phyloP scores from a whole-genome alignment of 2,888 invertebrate genomes.

The Coelinius sp. region DNA sequence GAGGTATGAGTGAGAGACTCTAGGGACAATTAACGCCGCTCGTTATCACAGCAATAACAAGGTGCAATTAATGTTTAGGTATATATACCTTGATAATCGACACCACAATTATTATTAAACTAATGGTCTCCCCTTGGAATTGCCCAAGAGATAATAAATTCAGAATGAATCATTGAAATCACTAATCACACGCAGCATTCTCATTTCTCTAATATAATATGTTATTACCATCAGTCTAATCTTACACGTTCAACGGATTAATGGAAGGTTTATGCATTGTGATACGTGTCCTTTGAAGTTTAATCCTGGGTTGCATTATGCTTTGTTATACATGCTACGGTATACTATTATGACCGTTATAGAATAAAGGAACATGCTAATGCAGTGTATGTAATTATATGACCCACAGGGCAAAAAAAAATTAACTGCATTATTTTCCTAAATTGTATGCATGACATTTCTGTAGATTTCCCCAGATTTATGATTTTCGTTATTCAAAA shows the following conservation, averaged over 20 bases:
- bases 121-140: no score
- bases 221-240: neutral
- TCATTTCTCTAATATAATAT: neutral
- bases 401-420: no score
- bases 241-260: neutral
- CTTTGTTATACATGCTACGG: neutral
- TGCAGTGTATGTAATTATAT: no score
- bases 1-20: slow-evolving; percentile 2
- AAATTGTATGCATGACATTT: no score
- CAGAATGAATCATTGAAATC: neutral
- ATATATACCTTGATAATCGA: neutral
- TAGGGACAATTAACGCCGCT: slow-evolving; percentile 48
- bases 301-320: neutral
- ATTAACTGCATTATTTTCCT: no score
- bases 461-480: no score
- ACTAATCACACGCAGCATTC: no score
- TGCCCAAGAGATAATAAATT: no score
- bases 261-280: neutral
- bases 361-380: neutral
- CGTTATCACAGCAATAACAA: slow-evolving; percentile 45
- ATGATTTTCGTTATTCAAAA: no score
- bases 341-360: neutral
- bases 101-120: neutral
- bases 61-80: slow-evolving; percentile 18
- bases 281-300: neutral